Evolutionary conservation across 1,140 invertebrate species (phyloP).

Genomic region (Streblospio benedicti): DNA sequence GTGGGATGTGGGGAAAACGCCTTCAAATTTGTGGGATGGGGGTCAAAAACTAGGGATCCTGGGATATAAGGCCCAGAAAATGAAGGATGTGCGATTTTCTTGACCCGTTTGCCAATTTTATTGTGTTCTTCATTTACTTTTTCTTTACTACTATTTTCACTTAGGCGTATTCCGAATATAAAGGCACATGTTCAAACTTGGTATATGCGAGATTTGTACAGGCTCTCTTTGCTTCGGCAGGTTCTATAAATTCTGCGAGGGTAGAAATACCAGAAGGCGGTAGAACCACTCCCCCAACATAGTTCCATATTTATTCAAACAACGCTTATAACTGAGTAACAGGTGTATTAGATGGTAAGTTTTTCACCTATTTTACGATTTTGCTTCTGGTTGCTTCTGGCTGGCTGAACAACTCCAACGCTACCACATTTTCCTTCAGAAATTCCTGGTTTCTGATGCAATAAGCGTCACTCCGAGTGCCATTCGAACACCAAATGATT

Average conservation of each 20-base stretch:
- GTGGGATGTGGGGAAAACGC: too few species aligned
- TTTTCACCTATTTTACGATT: constrained; percentile 87
- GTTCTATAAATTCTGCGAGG: constrained; percentile 83
- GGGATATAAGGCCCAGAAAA: too few species aligned
- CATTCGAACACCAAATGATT: constrained; percentile 81
- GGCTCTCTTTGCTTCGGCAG: constrained; percentile 80
- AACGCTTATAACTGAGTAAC: constrained; percentile 63
- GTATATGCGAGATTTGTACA: constrained; percentile 85
- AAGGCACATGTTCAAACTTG: constrained; percentile 72
- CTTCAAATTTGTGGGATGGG: too few species aligned
- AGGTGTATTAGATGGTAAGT: constrained; percentile 75
- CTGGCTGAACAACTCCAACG: constrained; percentile 77
- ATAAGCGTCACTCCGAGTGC: constrained; percentile 95
- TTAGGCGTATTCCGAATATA: constrained; percentile 99
- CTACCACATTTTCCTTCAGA: constrained; percentile 77
- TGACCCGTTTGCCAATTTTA: too few species aligned
- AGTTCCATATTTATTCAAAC: constrained; percentile 69
- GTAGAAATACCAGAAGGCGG: constrained; percentile 68
- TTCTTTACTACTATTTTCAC: constrained; percentile 43
- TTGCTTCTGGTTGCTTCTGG: constrained; percentile 61
- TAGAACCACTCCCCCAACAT: constrained; percentile 71
- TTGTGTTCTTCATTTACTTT: too few species aligned
- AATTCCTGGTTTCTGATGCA: constrained; percentile 82
- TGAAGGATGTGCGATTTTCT: too few species aligned
- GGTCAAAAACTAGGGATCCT: too few species aligned